These are phyloP conservation scores for Istiophorus platypterus DNA, from an alignment of 2,113 vertebrate genomes.

Conservation along the genomic window DNA sequence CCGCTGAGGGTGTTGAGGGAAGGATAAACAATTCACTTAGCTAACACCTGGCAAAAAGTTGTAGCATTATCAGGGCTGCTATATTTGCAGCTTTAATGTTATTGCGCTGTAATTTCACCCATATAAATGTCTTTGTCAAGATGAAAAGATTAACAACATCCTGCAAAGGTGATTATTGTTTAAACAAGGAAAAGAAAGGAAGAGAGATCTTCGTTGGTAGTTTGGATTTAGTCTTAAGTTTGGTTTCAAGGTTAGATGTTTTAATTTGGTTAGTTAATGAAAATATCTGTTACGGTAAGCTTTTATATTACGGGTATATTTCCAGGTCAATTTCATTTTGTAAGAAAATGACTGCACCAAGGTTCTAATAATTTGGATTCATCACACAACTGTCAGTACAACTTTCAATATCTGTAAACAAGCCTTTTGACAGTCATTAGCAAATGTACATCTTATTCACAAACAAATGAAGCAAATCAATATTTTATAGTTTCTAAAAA, in stretches of 20 bases:
- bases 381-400: background rate
- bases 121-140: constrained; percentile 5
- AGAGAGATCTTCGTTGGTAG: background rate
- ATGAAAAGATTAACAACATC: constrained; percentile 1
- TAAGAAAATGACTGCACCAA: background rate
- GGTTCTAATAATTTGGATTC: background rate
- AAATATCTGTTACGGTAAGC: background rate
- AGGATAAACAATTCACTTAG: constrained; percentile 33
- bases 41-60: background rate
- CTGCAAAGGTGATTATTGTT: background rate
- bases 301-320: background rate
- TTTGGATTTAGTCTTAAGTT: background rate
- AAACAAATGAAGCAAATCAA: background rate
- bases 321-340: background rate
- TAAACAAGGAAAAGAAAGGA: background rate
- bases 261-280: background rate
- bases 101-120: background rate
- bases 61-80: constrained; percentile 31
- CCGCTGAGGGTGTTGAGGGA: constrained; percentile 28
- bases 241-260: background rate
- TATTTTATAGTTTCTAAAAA: background rate
- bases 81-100: constrained; percentile 9
- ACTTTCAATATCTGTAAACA: too few species aligned
- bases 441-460: too few species aligned
- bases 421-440: too few species aligned